phyloP scores from a whole-genome alignment of 1,140 invertebrate genomes.

The Fopius arisanus region DNA sequence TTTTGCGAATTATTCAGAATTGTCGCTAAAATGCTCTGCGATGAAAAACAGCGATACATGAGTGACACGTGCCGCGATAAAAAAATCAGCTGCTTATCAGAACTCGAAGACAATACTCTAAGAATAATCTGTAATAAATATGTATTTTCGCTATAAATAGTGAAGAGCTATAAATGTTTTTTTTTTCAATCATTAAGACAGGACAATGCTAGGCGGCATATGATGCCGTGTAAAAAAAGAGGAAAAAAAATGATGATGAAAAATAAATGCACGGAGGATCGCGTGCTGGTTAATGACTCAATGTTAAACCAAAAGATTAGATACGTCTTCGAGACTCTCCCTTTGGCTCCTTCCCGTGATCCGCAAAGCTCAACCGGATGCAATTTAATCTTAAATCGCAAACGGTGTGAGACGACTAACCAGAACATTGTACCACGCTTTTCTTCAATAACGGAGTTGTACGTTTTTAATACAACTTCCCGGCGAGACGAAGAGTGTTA shows the following conservation, averaged over 20 bases:
- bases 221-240: background rate
- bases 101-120: too few species aligned
- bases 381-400: constrained; percentile 19
- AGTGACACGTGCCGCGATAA: too few species aligned
- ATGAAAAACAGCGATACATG: too few species aligned
- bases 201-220: too few species aligned
- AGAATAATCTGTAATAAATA: too few species aligned
- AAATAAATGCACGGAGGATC: background rate
- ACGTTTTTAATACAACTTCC: constrained; percentile 12
- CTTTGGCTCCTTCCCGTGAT: constrained; percentile 6
- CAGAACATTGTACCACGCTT: constrained; percentile 1
- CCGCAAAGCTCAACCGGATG: constrained; percentile 22
- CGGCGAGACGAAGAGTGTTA: background rate
- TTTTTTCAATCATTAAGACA: too few species aligned
- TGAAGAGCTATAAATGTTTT: too few species aligned
- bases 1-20: too few species aligned
- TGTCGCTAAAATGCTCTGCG: too few species aligned
- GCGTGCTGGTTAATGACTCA: constrained; percentile 26
- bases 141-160: too few species aligned
- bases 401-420: constrained; percentile 18
- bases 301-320: constrained; percentile 16
- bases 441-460: constrained; percentile 23
- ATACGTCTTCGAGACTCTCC: background rate
- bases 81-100: too few species aligned
- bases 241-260: background rate